Conservation (phyloP, 2,113 vertebrate species). For the Rhadina sibilatrix region DNA sequence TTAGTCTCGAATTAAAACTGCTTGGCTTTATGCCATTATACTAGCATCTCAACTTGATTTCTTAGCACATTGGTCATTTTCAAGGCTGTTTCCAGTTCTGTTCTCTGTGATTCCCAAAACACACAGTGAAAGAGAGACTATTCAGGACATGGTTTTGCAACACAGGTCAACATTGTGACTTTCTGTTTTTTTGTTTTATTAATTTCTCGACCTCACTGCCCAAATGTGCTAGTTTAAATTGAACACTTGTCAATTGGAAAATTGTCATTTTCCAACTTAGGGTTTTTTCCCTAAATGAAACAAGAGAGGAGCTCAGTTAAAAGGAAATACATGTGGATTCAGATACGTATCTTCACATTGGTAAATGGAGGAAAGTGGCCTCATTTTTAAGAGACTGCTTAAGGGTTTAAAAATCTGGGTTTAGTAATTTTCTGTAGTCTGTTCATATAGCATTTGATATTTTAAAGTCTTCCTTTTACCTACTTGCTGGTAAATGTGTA, state of each 20-base stretch:
- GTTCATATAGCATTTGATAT: neutral
- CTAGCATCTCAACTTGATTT: neutral
- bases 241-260: neutral
- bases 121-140: neutral
- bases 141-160: neutral
- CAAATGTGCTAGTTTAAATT: neutral
- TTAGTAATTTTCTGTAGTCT: neutral
- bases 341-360: neutral
- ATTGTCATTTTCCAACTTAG: neutral
- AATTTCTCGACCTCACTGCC: neutral
- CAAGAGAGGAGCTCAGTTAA: neutral
- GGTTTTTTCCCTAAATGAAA: neutral
- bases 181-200: neutral
- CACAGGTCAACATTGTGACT: neutral
- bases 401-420: neutral
- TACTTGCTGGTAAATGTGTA: neutral
- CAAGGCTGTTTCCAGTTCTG: neutral
- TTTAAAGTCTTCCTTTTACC: neutral
- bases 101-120: neutral
- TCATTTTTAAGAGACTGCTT: neutral
- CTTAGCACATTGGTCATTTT: neutral
- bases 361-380: neutral
- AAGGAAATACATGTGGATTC: neutral
- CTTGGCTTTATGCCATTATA: neutral
- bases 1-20: neutral